phyloP scores from a whole-genome alignment of 1,140 invertebrate genomes.

The Drosophila elegans region DNA sequence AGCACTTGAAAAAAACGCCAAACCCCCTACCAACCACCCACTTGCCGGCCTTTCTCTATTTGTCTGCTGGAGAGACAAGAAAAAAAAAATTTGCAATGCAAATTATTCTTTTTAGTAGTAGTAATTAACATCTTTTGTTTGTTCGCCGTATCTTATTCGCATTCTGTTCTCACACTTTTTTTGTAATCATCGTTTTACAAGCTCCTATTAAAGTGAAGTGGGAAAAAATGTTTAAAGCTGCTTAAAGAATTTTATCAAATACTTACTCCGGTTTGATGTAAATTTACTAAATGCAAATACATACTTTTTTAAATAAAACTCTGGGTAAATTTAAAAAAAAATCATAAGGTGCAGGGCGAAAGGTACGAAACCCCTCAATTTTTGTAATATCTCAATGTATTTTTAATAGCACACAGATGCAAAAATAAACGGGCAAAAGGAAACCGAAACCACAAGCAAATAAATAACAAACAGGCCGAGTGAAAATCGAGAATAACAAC shows the following conservation, averaged over 20 bases:
- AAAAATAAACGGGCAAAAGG: conserved; percentile 16
- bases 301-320: too few relatives aligned
- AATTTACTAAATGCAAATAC: too few relatives aligned
- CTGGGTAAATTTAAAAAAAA: too few relatives aligned
- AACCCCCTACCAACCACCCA: conserved; percentile 15
- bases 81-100: conserved; percentile 14
- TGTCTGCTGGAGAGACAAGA: conserved; percentile 14
- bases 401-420: conserved; percentile 35
- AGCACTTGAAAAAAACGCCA: conserved; percentile 55
- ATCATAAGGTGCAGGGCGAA: not conserved
- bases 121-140: conserved; percentile 50
- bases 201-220: not conserved
- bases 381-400: conserved; percentile 30
- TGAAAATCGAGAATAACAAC: conserved; percentile 35
- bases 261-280: too few relatives aligned
- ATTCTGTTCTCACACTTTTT: conserved; percentile 23
- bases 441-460: conserved; percentile 26
- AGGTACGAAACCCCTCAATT: not conserved
- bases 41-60: conserved; percentile 4
- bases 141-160: conserved; percentile 4
- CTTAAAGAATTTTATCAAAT: too few relatives aligned
- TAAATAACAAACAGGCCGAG: conserved; percentile 40
- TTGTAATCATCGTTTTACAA: conserved; percentile 13
- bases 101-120: conserved; percentile 21
- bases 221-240: not conserved